Evolutionary conservation across 2,113 vertebrate species (phyloP), one percentile per base, ranked within the genome.

Genomic region (Nothoprocta pentlandii): DNA sequence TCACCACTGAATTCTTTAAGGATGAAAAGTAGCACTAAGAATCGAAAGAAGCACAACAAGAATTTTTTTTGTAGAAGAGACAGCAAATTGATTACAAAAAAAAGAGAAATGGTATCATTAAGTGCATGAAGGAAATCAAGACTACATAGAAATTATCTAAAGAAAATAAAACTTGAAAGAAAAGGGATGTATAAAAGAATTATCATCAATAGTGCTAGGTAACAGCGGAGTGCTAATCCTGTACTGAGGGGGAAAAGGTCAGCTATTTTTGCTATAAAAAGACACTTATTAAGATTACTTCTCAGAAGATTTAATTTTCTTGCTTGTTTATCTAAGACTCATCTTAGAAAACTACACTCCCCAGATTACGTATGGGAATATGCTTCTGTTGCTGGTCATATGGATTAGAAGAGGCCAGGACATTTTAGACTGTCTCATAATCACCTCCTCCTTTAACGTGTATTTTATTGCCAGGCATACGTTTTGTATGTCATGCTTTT

Each of bases 91-190:
- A 47, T 67, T 64, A 14, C 30, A 75, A 20, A 20, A 79, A 79
- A 44, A 67, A 41, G 6, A 30, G 20, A 71, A 83, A 70, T 42
- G 4, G 10, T 36, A 59, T 73, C 41, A 67, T 11, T 16, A 74
- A 70, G 39, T 74, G 30, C 23, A 67, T 88, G 13, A 26, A 47
- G 46, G 44, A 68, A 75, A 70, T 53, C 6, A 59, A 75, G 41
- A 46, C 9, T 0, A 0, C 6, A 6, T 25, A 85, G 81, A 49
- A 89, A 76, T n/a, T 53, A 10, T 10, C 6, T 6, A 59, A 92
- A 61, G 25, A 19, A 12, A n/a, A 21, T 36, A 5, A 73, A 53
- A 26, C 67, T 42, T 75, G 67, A 61, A 11, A 82, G 16, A 53
- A 90, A 68, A 30, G 12, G 26, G n/a, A 26, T 42, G 44, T 89